Evolutionary conservation across 2,888 invertebrate species (phyloP), one percentile per base, ranked within the genome.

Genomic region (Myopa testacea): DNA sequence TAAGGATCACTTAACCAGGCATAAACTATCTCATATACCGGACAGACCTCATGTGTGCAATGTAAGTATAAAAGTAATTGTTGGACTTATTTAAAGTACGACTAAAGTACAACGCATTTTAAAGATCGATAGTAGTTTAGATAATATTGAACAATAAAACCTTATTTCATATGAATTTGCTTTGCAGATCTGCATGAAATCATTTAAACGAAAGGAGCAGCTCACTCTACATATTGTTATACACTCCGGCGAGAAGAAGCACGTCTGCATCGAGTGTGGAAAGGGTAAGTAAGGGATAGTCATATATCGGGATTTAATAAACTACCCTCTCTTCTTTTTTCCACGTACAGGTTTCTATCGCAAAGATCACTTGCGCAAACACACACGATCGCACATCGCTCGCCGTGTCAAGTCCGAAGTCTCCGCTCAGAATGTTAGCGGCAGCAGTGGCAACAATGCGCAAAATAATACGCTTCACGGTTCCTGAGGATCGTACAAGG

Each of bases 191-290:
- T 96, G 96, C 87, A 91, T 95, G 85, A 96, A 96, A 87, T 95
- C 95, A 1, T 96, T 96, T 89, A 96, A 96, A 85, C 93, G 96
- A 83, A 96, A 96, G 91, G 96, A 96, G 86, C 96, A 96, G 83
- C 91, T 96, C 78, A 96, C 96, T 0, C 89, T 96, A 83, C 96
- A 96, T 90, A 95, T 95, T 89, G 95, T 96, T 82, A 96, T 96
- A 85, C 96, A 96, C 89, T 95, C 96, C 14, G 96, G 96, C 3
- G 95, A 96, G 89, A 96, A 96, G 89, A 91, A 95, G 81, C 96
- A 96, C 83, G 92, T 95, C 14, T 96, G 96, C 89, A 93, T 94
- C 78, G 95, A 96, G 88, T 96, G 96, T 86, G 95, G 95, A 80
- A 96, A 96, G 91, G 95, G 93, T 92, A 78, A 85, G 83, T 26